phyloP scores from a whole-genome alignment of 2,113 vertebrate genomes.

The Salvelinus namaycush region DNA sequence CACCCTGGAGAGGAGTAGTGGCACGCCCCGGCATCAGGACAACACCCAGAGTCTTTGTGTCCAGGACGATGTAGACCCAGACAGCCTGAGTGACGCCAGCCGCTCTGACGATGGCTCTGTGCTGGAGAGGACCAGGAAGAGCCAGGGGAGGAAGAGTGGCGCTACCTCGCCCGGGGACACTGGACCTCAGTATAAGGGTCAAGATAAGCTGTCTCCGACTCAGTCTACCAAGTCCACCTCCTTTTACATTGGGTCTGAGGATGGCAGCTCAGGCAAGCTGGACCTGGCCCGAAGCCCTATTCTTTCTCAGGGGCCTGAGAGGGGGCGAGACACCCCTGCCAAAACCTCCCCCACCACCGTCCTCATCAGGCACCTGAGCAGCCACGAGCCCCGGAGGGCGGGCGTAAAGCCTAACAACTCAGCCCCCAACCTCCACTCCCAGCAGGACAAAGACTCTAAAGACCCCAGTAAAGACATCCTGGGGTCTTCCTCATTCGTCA shows the following conservation, averaged over 20 bases:
- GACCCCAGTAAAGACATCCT: conserved; percentile 68
- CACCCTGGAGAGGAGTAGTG: conserved; percentile 54
- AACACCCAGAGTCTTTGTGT: conserved; percentile 64
- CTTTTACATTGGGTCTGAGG: conserved; percentile 85
- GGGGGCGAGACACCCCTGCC: conserved; percentile 44
- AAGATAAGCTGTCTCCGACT: conserved; percentile 49
- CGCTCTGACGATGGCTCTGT: conserved; percentile 85
- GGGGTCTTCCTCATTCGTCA: conserved; percentile 64
- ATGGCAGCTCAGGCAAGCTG: conserved; percentile 64
- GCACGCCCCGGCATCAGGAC: conserved; percentile 42
- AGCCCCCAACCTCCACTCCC: conserved; percentile 75
- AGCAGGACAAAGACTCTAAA: conserved; percentile 65
- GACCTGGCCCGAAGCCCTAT: conserved; percentile 44
- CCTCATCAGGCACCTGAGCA: conserved; percentile 69
- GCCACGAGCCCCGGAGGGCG: conserved; percentile 69
- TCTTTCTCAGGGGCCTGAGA: conserved; percentile 58
- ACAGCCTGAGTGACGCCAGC: conserved; percentile 92
- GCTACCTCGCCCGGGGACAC: conserved; percentile 27
- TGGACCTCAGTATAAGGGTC: conserved; percentile 46
- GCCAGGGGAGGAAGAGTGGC: conserved; percentile 34
- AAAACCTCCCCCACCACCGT: conserved; percentile 66
- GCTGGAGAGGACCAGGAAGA: conserved; percentile 65
- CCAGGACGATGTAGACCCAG: conserved; percentile 90
- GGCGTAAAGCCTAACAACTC: conserved; percentile 79
- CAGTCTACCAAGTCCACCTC: conserved; percentile 73